Evolutionary conservation across 1,140 invertebrate species (phyloP).

Genomic region (Patella vulgata): DNA sequence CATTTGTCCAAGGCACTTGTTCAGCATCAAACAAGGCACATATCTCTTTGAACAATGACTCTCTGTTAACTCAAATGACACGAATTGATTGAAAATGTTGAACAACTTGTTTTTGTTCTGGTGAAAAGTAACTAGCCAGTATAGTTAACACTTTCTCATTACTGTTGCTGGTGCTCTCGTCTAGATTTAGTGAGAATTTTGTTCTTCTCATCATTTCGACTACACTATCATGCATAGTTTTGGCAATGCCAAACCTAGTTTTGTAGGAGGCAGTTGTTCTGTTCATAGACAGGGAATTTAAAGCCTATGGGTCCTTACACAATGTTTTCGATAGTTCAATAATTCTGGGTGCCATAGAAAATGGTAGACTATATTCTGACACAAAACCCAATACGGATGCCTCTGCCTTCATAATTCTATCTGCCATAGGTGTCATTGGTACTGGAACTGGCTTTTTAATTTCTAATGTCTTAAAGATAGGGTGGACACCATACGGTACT

Average conservation of each 20-base stretch:
- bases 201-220: slow-evolving; percentile 6
- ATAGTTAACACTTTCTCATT: slow-evolving; percentile 22
- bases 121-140: slow-evolving; percentile 11
- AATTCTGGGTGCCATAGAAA: background rate
- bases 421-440: too few species aligned
- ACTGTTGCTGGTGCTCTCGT: slow-evolving; percentile 32
- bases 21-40: slow-evolving; percentile 13
- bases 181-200: slow-evolving; percentile 40
- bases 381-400: too few species aligned
- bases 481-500: too few species aligned
- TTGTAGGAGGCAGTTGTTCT: slow-evolving; percentile 31
- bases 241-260: slow-evolving; percentile 18
- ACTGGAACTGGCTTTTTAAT: too few species aligned
- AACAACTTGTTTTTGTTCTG: slow-evolving; percentile 2
- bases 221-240: slow-evolving; percentile 14
- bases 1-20: slow-evolving; percentile 32
- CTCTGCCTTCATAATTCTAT: too few species aligned
- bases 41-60: slow-evolving; percentile 11
- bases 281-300: slow-evolving; percentile 17
- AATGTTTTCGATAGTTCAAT: slow-evolving; percentile 1
- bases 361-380: too few species aligned
- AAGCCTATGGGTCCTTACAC: background rate
- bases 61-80: slow-evolving; percentile 5
- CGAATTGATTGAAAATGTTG: slow-evolving; percentile 18
- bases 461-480: too few species aligned